Evolutionary conservation across 1,140 invertebrate genomes (phyloP), one percentile per base, ranked within the genome.

Genomic region (Leptinotarsa texana): DNA sequence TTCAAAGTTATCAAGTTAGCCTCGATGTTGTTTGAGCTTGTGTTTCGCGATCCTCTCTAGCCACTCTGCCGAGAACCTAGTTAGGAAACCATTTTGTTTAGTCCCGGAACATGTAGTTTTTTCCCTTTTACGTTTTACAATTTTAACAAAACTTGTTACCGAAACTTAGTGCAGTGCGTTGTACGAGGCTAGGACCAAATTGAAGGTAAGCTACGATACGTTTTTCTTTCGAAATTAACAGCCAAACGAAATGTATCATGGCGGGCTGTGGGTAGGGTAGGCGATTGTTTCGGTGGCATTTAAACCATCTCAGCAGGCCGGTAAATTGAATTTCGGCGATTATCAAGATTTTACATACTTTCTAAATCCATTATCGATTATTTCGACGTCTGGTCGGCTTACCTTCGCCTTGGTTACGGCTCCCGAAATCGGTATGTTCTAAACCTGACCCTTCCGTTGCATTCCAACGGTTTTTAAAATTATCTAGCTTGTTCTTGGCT

Each of bases 61-160:
- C 79, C 77, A 77, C 33, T 79, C 71, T 75, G 77, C 77, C 72
- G 80, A 78, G 78, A 78, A 65, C 22, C 42, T 73, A 70, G 76
- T 77, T 82, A 74, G 83, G 83, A 83, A 81, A 84, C 83, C 83
- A 84, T 84, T 83, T 84, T 83, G 80, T 81, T 78, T 78, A 75
- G 62, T 75, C 68, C 67, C 75, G 74, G 80, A 82, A 82, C 77
- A 83, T 82, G 80, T 81, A 78, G 78, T 75, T 77, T 79, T 83
- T 80, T 75, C 69, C 66, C 51, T 17, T 67, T 71, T 73, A 72
- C 70, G 73, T 69, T 76, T 70, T 73, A 48, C 57, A 70, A 77
- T 77, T 67, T 73, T 57, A 62, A 70, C 67, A 51, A 57, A 67
- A 73, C 72, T 65, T 49, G 42, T 22, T 47, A 47, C 22, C 42